Base-by-base conservation (phyloP, 1,140 invertebrate species). In the Macrobrachium nipponense region DNA sequence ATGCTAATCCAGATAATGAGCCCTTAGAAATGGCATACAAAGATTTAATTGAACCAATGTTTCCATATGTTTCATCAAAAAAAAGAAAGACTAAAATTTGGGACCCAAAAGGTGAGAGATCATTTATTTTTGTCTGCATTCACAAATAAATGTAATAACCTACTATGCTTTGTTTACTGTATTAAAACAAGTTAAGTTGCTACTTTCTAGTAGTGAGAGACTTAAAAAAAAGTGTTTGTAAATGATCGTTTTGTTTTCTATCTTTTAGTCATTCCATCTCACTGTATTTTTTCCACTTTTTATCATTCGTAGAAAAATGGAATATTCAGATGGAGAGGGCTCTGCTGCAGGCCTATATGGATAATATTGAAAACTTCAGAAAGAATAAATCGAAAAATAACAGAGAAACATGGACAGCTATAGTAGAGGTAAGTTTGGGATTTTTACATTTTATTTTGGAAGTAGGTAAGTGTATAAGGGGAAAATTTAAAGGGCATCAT, bases 31-130 rank as follows among this genome's bases (percentile, higher is more conserved):
- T 80, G 17, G 78, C 78, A 7, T 80, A 44, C 43, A 60, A 80
- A 66, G 78, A 80, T 62, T 60, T 62, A 4, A 66, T 80, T 44
- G 78, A 80, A n/a, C n/a, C 59, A 20, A 62, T 80, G 17, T 80
- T 66, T 12, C 62, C 44, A 8, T 80, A 80, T 51, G 62, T 66
- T 17, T 62, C 78, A n/a, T 60, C 62, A 8, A 44, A 62, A 14
- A 80, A 80, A 66, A 44, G 23, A 43, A 64, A 64, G 60, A 44
- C 73, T 23, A 76, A 76, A 23, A 58, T 76, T 7, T 20, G 44
- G 14, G 73, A 58, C 43, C 51, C 51, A 59, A 44, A 76, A n/a
- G 73, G 73, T 20, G 44, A 76, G 73, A 20, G 27, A 36, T 36
- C 44, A 58, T 5, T 4, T n/a, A 58, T 51, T 51, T 51, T 51